phyloP scores from a whole-genome alignment of 2,797 vertebrate species.

The Allobates femoralis region DNA sequence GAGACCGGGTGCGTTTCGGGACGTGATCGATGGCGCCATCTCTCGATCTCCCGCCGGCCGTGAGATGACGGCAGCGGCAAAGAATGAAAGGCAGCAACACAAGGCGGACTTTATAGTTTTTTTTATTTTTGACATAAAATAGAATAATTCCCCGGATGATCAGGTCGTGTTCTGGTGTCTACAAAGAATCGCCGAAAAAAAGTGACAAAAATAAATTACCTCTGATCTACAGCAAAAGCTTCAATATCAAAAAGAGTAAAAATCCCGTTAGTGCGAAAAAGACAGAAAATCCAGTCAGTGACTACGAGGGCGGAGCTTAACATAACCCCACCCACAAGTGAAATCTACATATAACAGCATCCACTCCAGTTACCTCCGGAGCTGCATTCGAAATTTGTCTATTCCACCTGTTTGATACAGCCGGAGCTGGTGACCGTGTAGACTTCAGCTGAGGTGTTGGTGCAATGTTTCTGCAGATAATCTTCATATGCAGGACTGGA shows the following conservation, averaged over 20 bases:
- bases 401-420: too few relatives aligned
- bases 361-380: background rate
- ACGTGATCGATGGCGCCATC: too few relatives aligned
- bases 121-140: background rate
- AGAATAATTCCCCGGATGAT: constrained; percentile 54
- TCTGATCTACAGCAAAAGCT: constrained; percentile 68
- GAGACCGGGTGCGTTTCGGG: too few relatives aligned
- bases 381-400: background rate
- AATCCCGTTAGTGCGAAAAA: constrained; percentile 67
- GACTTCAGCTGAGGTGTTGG: too few relatives aligned
- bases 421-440: too few relatives aligned
- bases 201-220: constrained; percentile 80
- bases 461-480: too few relatives aligned
- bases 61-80: too few relatives aligned
- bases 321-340: background rate
- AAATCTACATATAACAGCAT: background rate
- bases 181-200: constrained; percentile 62
- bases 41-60: too few relatives aligned
- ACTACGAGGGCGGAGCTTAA: background rate
- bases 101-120: background rate
- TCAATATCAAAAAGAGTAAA: constrained; percentile 73
- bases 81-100: background rate
- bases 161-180: constrained; percentile 67
- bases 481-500: too few relatives aligned
- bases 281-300: background rate